These are phyloP conservation scores for Enteromius trimaculatus DNA, from an alignment of 2,797 vertebrate genomes.

Conservation along the genomic window DNA sequence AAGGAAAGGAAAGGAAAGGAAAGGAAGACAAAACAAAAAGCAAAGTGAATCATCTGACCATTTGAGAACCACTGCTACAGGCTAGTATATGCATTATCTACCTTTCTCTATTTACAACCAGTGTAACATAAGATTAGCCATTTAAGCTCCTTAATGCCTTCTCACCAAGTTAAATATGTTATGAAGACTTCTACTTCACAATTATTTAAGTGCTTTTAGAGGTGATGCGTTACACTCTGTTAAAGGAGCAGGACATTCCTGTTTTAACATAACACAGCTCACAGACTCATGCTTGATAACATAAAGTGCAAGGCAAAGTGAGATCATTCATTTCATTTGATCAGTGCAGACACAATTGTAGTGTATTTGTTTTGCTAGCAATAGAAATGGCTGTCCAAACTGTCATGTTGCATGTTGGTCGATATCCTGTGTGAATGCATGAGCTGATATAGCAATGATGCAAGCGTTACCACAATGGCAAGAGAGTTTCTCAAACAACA, in stretches of 20 bases:
- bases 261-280: not conserved
- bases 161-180: slow-evolving; percentile 4
- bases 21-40: not conserved
- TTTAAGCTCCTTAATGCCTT: slow-evolving; percentile 6
- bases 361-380: not conserved
- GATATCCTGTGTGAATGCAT: not conserved
- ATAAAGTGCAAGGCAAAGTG: not conserved
- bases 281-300: not conserved
- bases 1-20: too few relatives aligned
- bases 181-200: not conserved
- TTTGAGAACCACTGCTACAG: not conserved
- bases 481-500: not conserved
- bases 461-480: not conserved
- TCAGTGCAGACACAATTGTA: not conserved
- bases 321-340: not conserved
- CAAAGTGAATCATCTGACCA: not conserved
- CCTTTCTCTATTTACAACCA: slow-evolving; percentile 7
- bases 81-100: not conserved
- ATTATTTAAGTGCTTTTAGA: slow-evolving; percentile 17
- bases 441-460: not conserved
- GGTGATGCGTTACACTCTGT: not conserved
- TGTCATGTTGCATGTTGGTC: not conserved
- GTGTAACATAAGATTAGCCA: not conserved
- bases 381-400: not conserved
- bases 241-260: not conserved